A percentile compares a stretch with the other conserved stretches of the same genome.
Evolutionary conservation across 2,113 vertebrate species (phyloP).

Genomic region (Sakesphorus luctuosus): DNA sequence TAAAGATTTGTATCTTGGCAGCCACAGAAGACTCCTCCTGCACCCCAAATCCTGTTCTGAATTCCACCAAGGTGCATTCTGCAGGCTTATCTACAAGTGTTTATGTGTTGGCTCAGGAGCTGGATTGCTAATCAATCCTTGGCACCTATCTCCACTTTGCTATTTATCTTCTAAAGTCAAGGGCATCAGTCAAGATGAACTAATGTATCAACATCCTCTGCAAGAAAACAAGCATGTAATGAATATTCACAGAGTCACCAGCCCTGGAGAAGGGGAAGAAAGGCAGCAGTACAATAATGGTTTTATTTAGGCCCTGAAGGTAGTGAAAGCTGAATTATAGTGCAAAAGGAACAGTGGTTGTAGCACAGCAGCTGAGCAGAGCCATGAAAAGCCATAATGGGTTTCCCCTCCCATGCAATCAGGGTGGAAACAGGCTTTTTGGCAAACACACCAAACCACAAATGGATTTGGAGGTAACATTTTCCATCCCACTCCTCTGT

Average conservation of each 20-base stretch:
- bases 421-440: neutral
- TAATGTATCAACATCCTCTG: slow-evolving; percentile 17
- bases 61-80: slow-evolving; percentile 32
- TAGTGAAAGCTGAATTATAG: neutral
- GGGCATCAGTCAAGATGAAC: slow-evolving; percentile 68
- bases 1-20: neutral
- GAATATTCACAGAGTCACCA: slow-evolving; percentile 33
- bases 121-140: slow-evolving; percentile 68
- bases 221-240: slow-evolving; percentile 17
- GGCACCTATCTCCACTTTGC: slow-evolving; percentile 57
- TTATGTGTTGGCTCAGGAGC: slow-evolving; percentile 36
- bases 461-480: neutral
- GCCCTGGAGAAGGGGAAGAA: neutral
- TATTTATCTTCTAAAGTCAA: slow-evolving; percentile 65
- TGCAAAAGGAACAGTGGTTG: neutral
- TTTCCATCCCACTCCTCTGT: slow-evolving; percentile 13
- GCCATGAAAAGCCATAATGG: slow-evolving; percentile 49
- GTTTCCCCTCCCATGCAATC: slow-evolving; percentile 20
- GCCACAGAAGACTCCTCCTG: slow-evolving; percentile 10
- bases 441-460: slow-evolving; percentile 8
- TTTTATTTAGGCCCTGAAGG: neutral
- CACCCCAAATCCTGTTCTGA: neutral
- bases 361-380: slow-evolving; percentile 26
- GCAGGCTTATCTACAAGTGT: slow-evolving; percentile 50
- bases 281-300: neutral